These are phyloP conservation scores for Manis javanica DNA, from an alignment of 2,797 vertebrate genomes.

Conservation along the genomic window DNA sequence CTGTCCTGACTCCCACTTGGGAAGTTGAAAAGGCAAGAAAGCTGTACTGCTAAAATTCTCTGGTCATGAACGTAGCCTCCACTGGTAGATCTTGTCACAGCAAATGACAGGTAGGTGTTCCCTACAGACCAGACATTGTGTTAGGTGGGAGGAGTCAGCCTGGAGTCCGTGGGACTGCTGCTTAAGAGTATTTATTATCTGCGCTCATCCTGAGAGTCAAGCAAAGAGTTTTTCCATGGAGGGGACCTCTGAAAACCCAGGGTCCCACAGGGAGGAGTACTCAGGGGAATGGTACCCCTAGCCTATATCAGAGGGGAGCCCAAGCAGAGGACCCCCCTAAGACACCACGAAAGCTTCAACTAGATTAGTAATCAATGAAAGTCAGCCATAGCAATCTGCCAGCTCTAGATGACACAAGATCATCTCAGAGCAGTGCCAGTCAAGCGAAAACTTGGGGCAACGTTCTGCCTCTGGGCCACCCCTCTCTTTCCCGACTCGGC, in stretches of 20 bases:
- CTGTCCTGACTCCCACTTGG: neutral
- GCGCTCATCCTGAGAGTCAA: neutral
- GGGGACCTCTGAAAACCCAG: fast-evolving
- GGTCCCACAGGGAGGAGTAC: fast-evolving
- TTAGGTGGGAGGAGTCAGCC: neutral
- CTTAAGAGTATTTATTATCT: neutral
- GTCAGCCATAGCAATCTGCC: neutral
- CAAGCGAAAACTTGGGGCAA: neutral
- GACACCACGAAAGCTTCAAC: neutral
- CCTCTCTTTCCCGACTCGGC: neutral
- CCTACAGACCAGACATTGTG: neutral
- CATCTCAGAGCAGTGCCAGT: neutral
- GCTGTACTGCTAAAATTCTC: neutral
- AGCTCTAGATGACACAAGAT: fast-evolving
- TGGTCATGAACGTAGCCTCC: neutral
- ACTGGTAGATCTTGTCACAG: neutral
- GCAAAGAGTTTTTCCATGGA: neutral
- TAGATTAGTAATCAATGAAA: fast-evolving
- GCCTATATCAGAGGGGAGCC: neutral
- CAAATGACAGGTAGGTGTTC: neutral
- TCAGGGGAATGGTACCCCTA: fast-evolving
- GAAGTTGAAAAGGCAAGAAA: neutral
- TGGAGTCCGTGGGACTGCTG: neutral
- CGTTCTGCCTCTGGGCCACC: fast-evolving
- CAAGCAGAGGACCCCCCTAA: neutral